Base-by-base conservation (phyloP, 2,797 vertebrate genomes). In the Danio jaintianensis region DNA sequence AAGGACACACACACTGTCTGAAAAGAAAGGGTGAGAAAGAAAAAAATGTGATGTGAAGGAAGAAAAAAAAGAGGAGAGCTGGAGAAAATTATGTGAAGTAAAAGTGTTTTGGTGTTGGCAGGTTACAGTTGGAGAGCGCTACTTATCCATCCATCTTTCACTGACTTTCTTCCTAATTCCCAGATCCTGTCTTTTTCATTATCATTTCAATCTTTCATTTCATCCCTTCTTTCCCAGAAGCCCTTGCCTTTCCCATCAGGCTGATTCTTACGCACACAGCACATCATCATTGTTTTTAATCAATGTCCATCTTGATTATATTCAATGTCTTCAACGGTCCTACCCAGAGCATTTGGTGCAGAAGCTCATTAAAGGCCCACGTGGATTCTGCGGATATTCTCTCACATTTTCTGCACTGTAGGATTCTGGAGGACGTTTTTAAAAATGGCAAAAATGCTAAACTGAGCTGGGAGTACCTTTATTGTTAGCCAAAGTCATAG, bases 201-300 rank as follows among this genome's bases (percentile, higher is more conserved):
- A 55, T 77, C 18, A 52, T 71, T 55, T 76, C 58, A 75, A 75
- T 82, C 80, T 76, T 70, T 77, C 80, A 62, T 71, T 70, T 63
- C n/a, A 69, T 56, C 50, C n/a, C 64, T 79, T 70, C n/a, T 47
- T 74, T 59, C 58, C 59, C 72, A 68, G 69, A 72, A 74, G 67
- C 47, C 10, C 55, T 63, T 67, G 63, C 85, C 7, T 58, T 84
- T 75, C 75, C 63, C 86, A 88, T 85, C 70, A 50, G 69, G 78
- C 78, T 73, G 50, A 79, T 53, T 79, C 67, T 66, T 53, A 42
- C 83, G 79, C 90, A 89, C 89, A 43, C 38, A 42, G 61, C 69
- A 72, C 61, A 80, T 80, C 78, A 73, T 73, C 78, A 80, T 73
- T 80, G 69, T 73, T 80, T 79, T 80, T 80, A 80, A 80, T 80